phyloP scores from a whole-genome alignment of 2,113 vertebrate species.

The Ia io region DNA sequence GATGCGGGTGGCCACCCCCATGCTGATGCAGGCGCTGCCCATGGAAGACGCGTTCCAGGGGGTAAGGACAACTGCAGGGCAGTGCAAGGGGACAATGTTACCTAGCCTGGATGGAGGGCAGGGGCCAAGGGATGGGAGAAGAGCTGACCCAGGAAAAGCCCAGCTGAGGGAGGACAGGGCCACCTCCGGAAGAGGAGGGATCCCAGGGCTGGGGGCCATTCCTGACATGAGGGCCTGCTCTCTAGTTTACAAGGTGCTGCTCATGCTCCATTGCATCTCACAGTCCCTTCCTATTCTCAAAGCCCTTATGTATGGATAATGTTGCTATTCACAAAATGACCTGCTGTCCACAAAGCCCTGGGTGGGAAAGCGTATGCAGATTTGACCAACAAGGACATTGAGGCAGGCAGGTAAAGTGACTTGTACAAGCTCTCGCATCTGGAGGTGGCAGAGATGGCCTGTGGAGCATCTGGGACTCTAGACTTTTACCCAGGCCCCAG shows the following conservation, averaged over 20 bases:
- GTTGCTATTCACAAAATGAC: not conserved
- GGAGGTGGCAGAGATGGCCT: not conserved
- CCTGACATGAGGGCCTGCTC: not conserved
- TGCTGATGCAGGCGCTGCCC: conserved; percentile 73
- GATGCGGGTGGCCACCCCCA: conserved; percentile 81
- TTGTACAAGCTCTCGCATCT: not conserved
- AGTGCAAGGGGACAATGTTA: not conserved
- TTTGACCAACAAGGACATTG: not conserved
- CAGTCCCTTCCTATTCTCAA: not conserved
- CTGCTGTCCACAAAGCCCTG: not conserved
- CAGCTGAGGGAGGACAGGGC: not conserved
- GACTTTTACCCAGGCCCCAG: not conserved
- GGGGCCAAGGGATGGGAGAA: not conserved
- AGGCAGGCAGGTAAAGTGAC: not conserved
- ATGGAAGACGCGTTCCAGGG: not conserved
- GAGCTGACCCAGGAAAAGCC: not conserved
- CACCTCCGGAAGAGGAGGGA: not conserved
- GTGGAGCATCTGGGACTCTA: not conserved
- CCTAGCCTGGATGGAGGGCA: not conserved
- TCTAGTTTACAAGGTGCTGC: not conserved
- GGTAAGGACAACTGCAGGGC: conserved; percentile 38
- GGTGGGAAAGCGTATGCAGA: not conserved
- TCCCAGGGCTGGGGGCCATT: not conserved
- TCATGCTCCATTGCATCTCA: not conserved
- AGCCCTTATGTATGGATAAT: not conserved